Percentiles rank a stretch among this genome's conserved stretches.
Evolutionary conservation across 37 sponge, comb jelly and placozoan species (phyloP).

Genomic region (Halisarca cf. caerulea): DNA sequence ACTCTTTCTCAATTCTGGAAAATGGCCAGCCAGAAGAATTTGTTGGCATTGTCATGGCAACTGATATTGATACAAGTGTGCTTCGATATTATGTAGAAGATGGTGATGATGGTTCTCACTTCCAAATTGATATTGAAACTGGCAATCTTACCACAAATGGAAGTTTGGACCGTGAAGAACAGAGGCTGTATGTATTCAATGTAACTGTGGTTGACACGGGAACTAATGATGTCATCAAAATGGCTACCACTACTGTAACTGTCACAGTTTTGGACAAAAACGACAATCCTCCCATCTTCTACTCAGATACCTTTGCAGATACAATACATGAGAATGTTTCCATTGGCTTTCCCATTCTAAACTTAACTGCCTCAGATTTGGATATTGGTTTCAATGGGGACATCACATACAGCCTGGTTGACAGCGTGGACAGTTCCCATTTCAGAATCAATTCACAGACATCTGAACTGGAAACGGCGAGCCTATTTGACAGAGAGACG

Average conservation of each 20-base stretch:
- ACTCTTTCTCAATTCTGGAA: constrained; percentile 42
- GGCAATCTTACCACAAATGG: background rate
- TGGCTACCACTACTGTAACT: constrained; percentile 37
- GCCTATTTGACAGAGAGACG: constrained; percentile 55
- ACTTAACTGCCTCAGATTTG: constrained; percentile 52
- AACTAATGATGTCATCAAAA: constrained; percentile 31
- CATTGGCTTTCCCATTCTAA: constrained; percentile 7
- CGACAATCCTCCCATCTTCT: constrained; percentile 63
- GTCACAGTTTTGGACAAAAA: constrained; percentile 53
- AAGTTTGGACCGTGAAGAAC: constrained; percentile 52
- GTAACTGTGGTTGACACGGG: constrained; percentile 47
- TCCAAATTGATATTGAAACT: constrained; percentile 41
- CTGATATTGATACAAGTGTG: constrained; percentile 52
- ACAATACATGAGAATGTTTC: constrained; percentile 37
- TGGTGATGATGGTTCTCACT: constrained; percentile 32
- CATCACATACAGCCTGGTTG: constrained; percentile 52
- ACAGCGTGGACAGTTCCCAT: constrained; percentile 13
- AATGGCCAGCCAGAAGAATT: constrained; percentile 25
- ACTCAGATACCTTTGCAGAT: constrained; percentile 8
- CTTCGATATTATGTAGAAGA: constrained; percentile 49
- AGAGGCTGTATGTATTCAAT: background rate
- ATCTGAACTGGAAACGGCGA: constrained; percentile 40
- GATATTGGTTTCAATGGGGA: constrained; percentile 59
- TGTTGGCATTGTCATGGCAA: constrained; percentile 48
- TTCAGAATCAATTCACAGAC: constrained; percentile 53